Evolutionary conservation across 2,113 vertebrate genomes (phyloP).

Genomic region (Calyptommatus sinebrachiatus): DNA sequence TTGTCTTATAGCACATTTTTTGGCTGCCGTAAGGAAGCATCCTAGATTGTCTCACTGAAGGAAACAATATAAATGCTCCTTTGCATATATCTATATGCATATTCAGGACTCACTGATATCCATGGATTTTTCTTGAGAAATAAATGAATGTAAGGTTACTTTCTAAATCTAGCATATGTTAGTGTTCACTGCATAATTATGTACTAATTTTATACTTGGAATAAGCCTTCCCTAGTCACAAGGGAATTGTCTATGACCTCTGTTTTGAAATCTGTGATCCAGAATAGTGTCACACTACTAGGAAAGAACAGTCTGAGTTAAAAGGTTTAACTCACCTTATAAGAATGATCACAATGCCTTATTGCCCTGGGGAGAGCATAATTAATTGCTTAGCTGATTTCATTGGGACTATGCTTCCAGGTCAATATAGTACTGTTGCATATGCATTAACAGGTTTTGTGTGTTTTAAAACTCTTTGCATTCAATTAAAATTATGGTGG

Average conservation of each 20-base stretch:
- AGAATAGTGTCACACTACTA: background rate
- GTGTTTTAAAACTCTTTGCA: conserved; percentile 38
- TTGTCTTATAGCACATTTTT: too few species aligned
- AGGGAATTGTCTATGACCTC: background rate
- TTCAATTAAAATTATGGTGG: conserved; percentile 49
- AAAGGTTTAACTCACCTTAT: background rate
- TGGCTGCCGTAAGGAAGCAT: background rate
- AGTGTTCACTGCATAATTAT: too few species aligned
- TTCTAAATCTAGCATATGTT: background rate
- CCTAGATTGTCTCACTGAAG: background rate
- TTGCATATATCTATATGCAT: background rate
- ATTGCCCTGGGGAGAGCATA: background rate
- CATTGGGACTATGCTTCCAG: conserved; percentile 1
- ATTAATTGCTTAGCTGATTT: conserved; percentile 19
- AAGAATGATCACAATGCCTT: background rate
- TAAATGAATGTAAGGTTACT: background rate
- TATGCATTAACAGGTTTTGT: conserved; percentile 54
- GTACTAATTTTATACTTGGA: background rate
- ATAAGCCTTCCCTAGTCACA: background rate
- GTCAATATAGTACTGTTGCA: conserved; percentile 8
- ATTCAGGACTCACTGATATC: background rate
- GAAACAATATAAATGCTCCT: background rate
- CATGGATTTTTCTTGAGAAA: background rate
- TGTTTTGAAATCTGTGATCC: background rate
- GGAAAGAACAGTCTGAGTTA: background rate